These are phyloP conservation scores for Campoplex nolae DNA, from an alignment of 2,888 invertebrate genomes.

Conservation along the genomic window DNA sequence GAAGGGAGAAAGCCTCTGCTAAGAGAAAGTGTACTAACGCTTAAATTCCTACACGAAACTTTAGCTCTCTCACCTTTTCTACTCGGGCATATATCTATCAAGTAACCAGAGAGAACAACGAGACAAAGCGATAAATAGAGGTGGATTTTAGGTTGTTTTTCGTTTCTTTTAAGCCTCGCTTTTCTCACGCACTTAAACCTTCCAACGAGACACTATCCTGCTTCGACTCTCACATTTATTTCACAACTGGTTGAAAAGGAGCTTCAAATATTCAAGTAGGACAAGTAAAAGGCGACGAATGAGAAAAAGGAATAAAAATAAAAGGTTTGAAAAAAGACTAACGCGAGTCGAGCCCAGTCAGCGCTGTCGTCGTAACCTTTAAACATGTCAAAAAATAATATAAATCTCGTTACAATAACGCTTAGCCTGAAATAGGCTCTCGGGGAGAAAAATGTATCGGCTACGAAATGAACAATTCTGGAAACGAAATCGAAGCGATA, in stretches of 20 bases:
- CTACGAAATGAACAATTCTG: conserved; percentile 30
- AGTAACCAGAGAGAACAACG: conserved; percentile 16
- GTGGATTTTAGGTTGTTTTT: conserved; percentile 2
- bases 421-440: not conserved
- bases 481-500: not conserved
- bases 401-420: not conserved
- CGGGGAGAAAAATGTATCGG: conserved; percentile 9
- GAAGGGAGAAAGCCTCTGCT: conserved; percentile 21
- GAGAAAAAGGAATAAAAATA: not conserved
- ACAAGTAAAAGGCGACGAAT: not conserved
- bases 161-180: not conserved
- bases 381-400: conserved; percentile 48
- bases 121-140: conserved; percentile 37
- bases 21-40: conserved; percentile 49
- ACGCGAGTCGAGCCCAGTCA: not conserved
- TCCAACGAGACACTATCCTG: conserved; percentile 1
- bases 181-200: conserved; percentile 54
- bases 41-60: conserved; percentile 64
- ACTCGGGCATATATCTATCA: conserved; percentile 48
- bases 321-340: conserved; percentile 39
- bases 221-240: conserved; percentile 38
- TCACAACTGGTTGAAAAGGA: conserved; percentile 9
- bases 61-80: conserved; percentile 47
- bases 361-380: conserved; percentile 40
- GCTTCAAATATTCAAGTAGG: not conserved